Base-by-base conservation (phyloP, 64 coral and sea anemone species). In the Cladopsammia gracilis region DNA sequence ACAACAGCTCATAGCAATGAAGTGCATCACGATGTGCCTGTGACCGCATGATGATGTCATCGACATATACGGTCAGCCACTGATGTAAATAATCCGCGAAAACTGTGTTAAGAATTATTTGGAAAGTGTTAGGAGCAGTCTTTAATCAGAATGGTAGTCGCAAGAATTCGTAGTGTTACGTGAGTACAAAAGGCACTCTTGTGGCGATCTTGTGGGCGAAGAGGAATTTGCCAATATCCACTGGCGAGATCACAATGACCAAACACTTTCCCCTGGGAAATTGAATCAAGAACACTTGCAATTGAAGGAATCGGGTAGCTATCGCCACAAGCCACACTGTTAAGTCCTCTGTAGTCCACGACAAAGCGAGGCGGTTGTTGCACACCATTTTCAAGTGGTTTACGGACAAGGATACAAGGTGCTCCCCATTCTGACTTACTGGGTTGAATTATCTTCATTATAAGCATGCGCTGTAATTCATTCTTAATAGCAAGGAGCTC, bases 371-470 rank as follows among this genome's bases (percentile, higher is more conserved):
- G 82, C 34, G 71, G 71, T 67, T 86, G 82, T 75, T 22, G 22
- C 26, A 76, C 45, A 45, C 90, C 81, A 64, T 77, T 92, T 85
- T 92, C 90, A 22, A 12, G 86, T 19, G 60, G 73, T 93, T 87
- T 87, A 44, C 62, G 14, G 20, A 93, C 91, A 20, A 87, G 61
- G 50, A 87, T 77, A 49, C 91, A 87, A 12, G 83, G 83, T 14
- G 83, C 54, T 70, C 91, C 91, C 82, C 91, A 93, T 87, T 93
- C 73, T 53, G 91, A 87, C 48, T 62, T 87, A 44, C 91, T 93
- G 34, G 90, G 77, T 76, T 92, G 50, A 46, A 92, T 64, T 48
- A 85, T 85, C 64, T 92, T 83, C 52, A 87, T 25, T 73, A 87
- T 86, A 4, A 93, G 73, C 82, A 93, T 93, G 3, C 91, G 71